Evolutionary conservation across 2,888 invertebrate species (phyloP).

Genomic region (Kryphioiulus occultus): DNA sequence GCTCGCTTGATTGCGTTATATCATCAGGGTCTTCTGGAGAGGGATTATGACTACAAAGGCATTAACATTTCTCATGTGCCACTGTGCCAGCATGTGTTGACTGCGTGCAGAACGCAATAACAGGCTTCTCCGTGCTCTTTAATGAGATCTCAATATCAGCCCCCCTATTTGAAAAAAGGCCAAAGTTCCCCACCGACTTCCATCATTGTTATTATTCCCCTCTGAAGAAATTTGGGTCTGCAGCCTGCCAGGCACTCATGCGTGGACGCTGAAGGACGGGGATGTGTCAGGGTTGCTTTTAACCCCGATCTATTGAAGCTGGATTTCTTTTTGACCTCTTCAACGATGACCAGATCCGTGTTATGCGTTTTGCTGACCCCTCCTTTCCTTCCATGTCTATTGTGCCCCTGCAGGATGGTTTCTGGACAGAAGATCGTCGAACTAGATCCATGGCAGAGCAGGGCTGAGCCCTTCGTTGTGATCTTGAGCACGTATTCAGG

Average conservation of each 20-base stretch:
- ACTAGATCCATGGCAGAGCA: not conserved
- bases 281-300: not conserved
- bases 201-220: not conserved
- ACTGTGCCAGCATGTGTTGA: conserved; percentile 18
- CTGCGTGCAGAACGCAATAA: not conserved
- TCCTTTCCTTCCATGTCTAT: not conserved
- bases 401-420: not conserved
- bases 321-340: not conserved
- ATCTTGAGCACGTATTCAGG: conserved; percentile 30
- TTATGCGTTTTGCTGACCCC: not conserved
- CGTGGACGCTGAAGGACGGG: not conserved
- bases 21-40: not conserved
- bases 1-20: not conserved
- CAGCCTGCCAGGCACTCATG: not conserved
- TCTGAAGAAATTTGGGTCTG: not conserved
- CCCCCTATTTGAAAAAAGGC: not conserved
- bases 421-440: not conserved
- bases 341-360: not conserved
- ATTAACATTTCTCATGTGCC: conserved; percentile 22
- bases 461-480: not conserved
- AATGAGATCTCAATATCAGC: conserved; percentile 23
- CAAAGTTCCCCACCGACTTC: not conserved
- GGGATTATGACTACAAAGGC: conserved; percentile 4
- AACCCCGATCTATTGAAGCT: not conserved
- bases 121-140: not conserved